Evolutionary conservation across 2,113 vertebrate species (phyloP).

Genomic region (Theristicus caerulescens): DNA sequence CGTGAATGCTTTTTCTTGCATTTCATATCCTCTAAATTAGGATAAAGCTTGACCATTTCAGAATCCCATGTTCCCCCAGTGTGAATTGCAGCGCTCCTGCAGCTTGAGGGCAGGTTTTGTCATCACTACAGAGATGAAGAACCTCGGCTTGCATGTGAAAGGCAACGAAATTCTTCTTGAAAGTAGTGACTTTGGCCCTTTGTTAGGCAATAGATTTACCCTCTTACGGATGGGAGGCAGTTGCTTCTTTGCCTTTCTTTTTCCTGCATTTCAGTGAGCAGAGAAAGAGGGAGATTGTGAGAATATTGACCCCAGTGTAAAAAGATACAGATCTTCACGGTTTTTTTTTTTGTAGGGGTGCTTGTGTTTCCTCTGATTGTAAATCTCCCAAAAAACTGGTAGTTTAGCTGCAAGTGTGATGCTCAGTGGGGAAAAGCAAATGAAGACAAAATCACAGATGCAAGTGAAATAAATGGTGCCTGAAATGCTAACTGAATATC

Average conservation of each 20-base stretch:
- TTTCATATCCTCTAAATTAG: neutral
- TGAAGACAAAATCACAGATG: neutral
- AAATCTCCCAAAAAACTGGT: neutral
- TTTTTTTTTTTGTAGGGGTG: neutral
- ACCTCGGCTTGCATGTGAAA: neutral
- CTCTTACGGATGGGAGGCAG: neutral
- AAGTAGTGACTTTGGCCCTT: neutral
- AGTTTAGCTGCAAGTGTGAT: neutral
- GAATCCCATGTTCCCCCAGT: neutral
- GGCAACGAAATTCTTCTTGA: neutral
- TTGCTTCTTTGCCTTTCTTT: neutral
- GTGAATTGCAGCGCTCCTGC: neutral
- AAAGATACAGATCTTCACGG: neutral
- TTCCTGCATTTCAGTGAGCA: neutral
- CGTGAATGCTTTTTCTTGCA: neutral
- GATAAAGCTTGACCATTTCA: neutral
- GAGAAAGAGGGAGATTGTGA: neutral
- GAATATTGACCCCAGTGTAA: neutral
- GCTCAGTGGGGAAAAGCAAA: neutral
- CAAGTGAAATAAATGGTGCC: neutral
- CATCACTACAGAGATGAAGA: neutral
- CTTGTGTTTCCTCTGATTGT: neutral
- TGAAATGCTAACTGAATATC: neutral
- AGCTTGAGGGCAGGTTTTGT: neutral
- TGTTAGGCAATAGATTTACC: neutral